Conservation (phyloP, 2,797 vertebrate species). For the Pangasius macronema region DNA sequence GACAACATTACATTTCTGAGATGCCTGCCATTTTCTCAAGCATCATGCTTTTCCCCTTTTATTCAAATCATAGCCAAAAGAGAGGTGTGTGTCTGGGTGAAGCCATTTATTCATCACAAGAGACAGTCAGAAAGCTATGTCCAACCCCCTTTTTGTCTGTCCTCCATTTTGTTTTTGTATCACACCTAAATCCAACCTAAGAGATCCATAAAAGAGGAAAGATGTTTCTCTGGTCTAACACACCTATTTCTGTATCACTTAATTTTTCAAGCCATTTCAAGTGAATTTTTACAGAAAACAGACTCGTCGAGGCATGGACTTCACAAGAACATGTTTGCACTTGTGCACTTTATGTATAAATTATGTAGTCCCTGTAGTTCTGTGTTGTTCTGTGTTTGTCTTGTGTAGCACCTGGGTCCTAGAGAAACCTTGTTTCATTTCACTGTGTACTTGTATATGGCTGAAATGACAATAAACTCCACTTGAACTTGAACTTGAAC, state of each 20-base stretch:
- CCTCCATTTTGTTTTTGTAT: background rate
- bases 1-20: conserved; percentile 15
- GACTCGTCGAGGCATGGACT: too few relatives aligned
- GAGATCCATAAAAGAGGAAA: background rate
- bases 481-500: too few relatives aligned
- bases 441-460: too few relatives aligned
- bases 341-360: too few relatives aligned
- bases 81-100: conserved; percentile 40
- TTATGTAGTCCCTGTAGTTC: too few relatives aligned
- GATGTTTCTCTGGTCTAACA: background rate
- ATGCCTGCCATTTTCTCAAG: conserved; percentile 22
- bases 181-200: background rate
- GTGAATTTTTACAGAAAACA: background rate
- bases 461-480: too few relatives aligned
- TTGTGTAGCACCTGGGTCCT: too few relatives aligned
- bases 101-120: conserved; percentile 33
- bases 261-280: background rate
- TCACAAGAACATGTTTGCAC: too few relatives aligned
- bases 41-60: conserved; percentile 29
- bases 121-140: conserved; percentile 29
- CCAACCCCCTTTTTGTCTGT: conserved; percentile 1
- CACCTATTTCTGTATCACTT: background rate
- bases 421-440: too few relatives aligned
- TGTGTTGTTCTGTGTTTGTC: too few relatives aligned
- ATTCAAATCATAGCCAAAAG: conserved; percentile 32